Conservation (phyloP, 2,888 invertebrate genomes). For the Melieria picta region DNA sequence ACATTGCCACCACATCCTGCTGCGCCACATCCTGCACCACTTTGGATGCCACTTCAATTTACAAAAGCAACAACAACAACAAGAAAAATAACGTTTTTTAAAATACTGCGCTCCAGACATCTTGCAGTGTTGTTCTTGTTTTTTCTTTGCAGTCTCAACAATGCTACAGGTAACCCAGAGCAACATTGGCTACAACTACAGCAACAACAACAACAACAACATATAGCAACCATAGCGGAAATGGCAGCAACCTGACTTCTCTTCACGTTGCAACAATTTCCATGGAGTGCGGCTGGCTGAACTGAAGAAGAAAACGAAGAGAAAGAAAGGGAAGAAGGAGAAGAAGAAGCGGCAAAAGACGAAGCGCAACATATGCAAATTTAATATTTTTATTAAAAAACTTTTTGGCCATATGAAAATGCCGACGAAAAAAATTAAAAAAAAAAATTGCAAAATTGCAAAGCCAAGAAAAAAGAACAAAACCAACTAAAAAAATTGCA, state of each 20-base stretch:
- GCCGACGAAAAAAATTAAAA: not conserved
- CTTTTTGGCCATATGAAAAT: slow-evolving; percentile 45
- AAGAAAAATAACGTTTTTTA: no score
- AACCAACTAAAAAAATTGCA: no score
- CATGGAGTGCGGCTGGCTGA: not conserved
- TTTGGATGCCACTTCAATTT: no score
- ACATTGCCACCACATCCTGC: no score
- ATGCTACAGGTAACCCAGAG: no score
- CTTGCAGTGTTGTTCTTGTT: no score
- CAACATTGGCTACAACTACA: not conserved
- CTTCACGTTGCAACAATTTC: not conserved
- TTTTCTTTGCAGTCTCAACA: no score
- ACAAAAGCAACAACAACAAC: no score
- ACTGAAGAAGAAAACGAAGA: no score
- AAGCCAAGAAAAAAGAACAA: no score
- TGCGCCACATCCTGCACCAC: no score
- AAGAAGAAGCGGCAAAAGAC: not conserved
- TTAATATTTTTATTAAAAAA: slow-evolving; percentile 60
- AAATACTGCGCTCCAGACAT: no score
- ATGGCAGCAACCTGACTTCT: not conserved
- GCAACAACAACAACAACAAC: not conserved
- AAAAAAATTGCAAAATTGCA: not conserved
- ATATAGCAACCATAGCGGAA: not conserved
- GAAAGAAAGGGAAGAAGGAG: not conserved
- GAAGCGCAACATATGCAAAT: slow-evolving; percentile 53